Evolutionary conservation across 2,888 invertebrate species (phyloP).

Genomic region (Epistrophe grossulariae): DNA sequence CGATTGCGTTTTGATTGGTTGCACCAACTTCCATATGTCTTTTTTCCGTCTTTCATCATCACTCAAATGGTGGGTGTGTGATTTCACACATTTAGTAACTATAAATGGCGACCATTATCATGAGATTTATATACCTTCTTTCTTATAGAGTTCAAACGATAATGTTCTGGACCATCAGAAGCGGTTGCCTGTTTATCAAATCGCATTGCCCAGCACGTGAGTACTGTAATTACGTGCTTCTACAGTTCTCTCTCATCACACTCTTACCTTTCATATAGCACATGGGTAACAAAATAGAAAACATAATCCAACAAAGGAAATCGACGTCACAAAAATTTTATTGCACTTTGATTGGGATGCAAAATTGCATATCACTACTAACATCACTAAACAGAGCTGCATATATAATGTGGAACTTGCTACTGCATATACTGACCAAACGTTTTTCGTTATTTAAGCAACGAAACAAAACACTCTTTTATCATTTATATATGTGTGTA

Average conservation of each 20-base stretch:
- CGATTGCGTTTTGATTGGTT: slow-evolving; percentile 24
- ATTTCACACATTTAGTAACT: neutral
- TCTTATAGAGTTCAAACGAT: neutral
- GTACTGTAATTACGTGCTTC: slow-evolving; percentile 42
- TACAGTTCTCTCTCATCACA: neutral
- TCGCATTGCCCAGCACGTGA: slow-evolving; percentile 36
- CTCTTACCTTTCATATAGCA: neutral
- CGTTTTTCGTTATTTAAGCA: slow-evolving; percentile 1
- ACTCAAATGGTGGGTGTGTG: slow-evolving; percentile 28
- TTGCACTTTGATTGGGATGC: slow-evolving; percentile 73
- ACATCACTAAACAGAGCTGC: neutral
- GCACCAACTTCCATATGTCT: neutral
- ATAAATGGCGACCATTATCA: slow-evolving; percentile 51
- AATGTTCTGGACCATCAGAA: neutral
- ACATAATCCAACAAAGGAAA: slow-evolving; percentile 53
- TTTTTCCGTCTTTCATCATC: neutral
- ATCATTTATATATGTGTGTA: neutral
- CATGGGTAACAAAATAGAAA: neutral
- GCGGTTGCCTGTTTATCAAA: neutral
- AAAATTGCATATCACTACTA: slow-evolving; percentile 60
- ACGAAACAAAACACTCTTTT: slow-evolving; percentile 56
- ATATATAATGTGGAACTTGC: slow-evolving; percentile 43
- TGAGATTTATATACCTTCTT: neutral
- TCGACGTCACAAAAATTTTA: slow-evolving; percentile 54
- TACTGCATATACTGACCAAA: slow-evolving; percentile 19